Conservation (phyloP, 1,140 invertebrate genomes). For the Cherax destructor region DNA sequence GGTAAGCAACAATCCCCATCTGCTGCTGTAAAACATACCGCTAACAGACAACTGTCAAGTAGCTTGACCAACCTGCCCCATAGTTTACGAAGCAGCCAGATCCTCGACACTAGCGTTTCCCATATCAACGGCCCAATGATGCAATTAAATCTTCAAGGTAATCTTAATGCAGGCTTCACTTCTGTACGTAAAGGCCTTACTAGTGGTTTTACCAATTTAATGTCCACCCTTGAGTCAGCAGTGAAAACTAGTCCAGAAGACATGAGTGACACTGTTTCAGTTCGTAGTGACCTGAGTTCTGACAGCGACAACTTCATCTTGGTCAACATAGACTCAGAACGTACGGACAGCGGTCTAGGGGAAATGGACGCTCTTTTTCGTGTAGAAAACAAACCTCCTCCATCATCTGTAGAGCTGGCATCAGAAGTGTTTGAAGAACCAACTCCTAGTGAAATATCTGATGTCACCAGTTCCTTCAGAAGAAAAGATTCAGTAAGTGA, state of each 20-base stretch:
- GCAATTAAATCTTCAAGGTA: slow-evolving; percentile 59
- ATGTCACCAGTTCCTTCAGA: slow-evolving; percentile 86
- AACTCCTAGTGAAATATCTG: slow-evolving; percentile 86
- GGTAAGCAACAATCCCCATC: slow-evolving; percentile 57
- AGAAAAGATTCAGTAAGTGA: slow-evolving; percentile 83
- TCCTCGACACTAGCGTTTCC: slow-evolving; percentile 2
- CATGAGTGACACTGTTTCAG: slow-evolving; percentile 74
- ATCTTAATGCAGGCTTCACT: slow-evolving; percentile 67
- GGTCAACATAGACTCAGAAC: slow-evolving; percentile 74
- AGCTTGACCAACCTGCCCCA: slow-evolving; percentile 61
- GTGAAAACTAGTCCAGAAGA: slow-evolving; percentile 71
- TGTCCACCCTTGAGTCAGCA: slow-evolving; percentile 70
- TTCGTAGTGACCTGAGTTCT: slow-evolving; percentile 76
- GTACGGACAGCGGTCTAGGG: slow-evolving; percentile 64
- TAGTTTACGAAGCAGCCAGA: slow-evolving; percentile 15
- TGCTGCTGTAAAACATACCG: slow-evolving; percentile 47
- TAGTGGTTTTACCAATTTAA: slow-evolving; percentile 68
- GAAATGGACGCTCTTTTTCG: slow-evolving; percentile 67
- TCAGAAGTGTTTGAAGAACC: slow-evolving; percentile 88
- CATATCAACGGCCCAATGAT: slow-evolving; percentile 53
- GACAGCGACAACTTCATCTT: slow-evolving; percentile 77
- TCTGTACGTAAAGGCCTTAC: slow-evolving; percentile 69
- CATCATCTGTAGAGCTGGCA: slow-evolving; percentile 83
- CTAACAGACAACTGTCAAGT: slow-evolving; percentile 51
- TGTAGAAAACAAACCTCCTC: slow-evolving; percentile 37